These are phyloP conservation scores for Setipinna tenuifilis DNA, from an alignment of 2,797 vertebrate genomes.

Conservation along the genomic window DNA sequence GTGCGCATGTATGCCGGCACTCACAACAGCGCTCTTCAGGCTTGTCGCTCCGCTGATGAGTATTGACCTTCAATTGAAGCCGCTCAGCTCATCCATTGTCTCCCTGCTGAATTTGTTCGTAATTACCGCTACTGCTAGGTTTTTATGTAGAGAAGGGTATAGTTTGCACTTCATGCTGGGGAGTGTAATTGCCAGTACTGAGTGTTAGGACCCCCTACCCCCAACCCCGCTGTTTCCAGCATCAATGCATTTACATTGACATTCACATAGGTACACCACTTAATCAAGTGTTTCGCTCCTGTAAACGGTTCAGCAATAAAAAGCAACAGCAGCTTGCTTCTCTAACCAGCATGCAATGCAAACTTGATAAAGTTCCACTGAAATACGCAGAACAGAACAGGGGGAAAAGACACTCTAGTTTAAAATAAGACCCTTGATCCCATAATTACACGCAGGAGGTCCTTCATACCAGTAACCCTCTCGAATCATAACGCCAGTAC, in stretches of 20 bases:
- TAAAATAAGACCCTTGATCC: conserved; percentile 38
- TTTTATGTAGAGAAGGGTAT: not conserved
- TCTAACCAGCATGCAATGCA: not conserved
- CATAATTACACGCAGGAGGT: conserved; percentile 48
- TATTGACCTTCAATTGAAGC: conserved; percentile 52
- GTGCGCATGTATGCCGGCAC: conserved; percentile 46
- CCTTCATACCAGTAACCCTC: conserved; percentile 54
- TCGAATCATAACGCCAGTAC: conserved; percentile 61
- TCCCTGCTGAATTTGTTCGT: conserved; percentile 1
- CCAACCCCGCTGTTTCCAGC: too few species aligned
- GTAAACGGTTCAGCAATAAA: not conserved
- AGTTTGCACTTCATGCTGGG: not conserved
- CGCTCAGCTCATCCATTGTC: conserved; percentile 22
- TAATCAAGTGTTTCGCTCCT: not conserved
- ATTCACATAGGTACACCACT: conserved; percentile 7
- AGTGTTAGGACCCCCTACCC: not conserved
- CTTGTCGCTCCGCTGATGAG: conserved; percentile 48
- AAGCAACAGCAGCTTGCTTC: not conserved
- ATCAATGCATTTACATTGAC: not conserved
- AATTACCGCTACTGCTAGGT: conserved; percentile 17
- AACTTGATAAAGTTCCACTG: not conserved
- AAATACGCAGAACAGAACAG: not conserved
- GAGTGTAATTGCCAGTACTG: not conserved
- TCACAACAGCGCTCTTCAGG: conserved; percentile 48
- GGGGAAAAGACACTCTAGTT: not conserved